Base-by-base conservation (phyloP, 2,113 vertebrate species). In the Myiozetetes cayanensis region DNA sequence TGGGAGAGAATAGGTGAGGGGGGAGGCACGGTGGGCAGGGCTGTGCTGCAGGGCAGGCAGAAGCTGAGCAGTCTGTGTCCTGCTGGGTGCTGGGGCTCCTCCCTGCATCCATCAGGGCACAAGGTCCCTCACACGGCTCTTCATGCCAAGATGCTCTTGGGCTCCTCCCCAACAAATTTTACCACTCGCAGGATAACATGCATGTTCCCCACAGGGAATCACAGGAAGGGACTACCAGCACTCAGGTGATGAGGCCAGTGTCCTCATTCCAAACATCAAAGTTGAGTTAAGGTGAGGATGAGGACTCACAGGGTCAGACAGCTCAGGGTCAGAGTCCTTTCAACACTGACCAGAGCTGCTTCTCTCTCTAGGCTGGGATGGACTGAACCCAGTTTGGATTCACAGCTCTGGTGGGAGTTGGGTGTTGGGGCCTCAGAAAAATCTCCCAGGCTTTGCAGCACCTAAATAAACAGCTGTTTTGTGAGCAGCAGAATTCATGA, bases 401-500 rank as follows among this genome's bases (percentile, higher is more conserved):
- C 58, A 24, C 10, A 53, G 61, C 41, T 59, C 41, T 28, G 37
- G 50, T 49, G 86, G 44, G 62, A 73, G 39, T 2, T 66, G 52
- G 63, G 39, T 59, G 21, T 19, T 74, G 61, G 37, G 77, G 66
- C 62, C 83, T 46, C 13, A 23, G 76, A 50, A 77, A 53, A 66
- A 88, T 93, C 75, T 76, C 67, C 30, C 62, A 90, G 75, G 62
- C 63, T 86, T 53, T 90, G 82, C 71, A 96, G 85, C 83, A 94
- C 78, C 92, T 53, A 61, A 70, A 87, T 94, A 95, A 96, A 96
- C 96, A 96, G 82, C 58, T 96, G 94, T 85, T 96, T 76, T 70
- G 87, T 0, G 63, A 96, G 94, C 90, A 96, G 87, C 94, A 96
- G 71, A 55, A 90, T 76, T 94, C 94, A 95, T 74, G 85, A 80